Percentiles rank a stretch among this genome's conserved stretches.
These are phyloP conservation scores for Drosophila nasuta DNA, from an alignment of 1,140 invertebrate species.

Conservation along the genomic window DNA sequence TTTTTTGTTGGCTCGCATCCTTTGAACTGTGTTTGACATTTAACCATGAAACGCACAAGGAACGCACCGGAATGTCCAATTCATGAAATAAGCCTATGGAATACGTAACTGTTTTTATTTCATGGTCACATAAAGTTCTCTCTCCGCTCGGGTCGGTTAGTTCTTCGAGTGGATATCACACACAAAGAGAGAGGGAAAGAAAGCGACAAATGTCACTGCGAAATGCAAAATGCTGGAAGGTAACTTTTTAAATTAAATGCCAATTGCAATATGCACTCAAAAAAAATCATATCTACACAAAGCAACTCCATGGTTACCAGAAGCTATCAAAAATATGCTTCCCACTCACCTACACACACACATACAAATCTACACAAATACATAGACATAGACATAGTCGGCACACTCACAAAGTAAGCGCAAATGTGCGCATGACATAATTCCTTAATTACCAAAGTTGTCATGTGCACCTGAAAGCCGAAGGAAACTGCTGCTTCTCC, in stretches of 20 bases:
- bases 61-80: constrained; percentile 4
- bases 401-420: constrained; percentile 9
- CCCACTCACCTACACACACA: constrained; percentile 14
- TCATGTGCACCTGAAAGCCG: constrained; percentile 63
- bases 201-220: constrained; percentile 34
- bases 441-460: constrained; percentile 81
- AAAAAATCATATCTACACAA: constrained; percentile 27
- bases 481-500: constrained; percentile 1
- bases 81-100: constrained; percentile 27
- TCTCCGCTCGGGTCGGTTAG: not conserved
- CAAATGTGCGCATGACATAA: constrained; percentile 76
- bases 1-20: not conserved
- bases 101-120: constrained; percentile 21
- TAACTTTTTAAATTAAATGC: constrained; percentile 70
- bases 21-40: constrained; percentile 34
- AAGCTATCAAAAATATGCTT: constrained; percentile 52
- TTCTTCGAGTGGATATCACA: constrained; percentile 10
- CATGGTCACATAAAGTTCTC: constrained; percentile 7
- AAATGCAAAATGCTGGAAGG: constrained; percentile 35
- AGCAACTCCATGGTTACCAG: constrained; percentile 57
- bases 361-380: constrained; percentile 4
- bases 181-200: not conserved
- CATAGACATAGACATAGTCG: constrained; percentile 2
- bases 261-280: constrained; percentile 64
- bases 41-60: constrained; percentile 14